Base-by-base conservation (phyloP, 2,113 vertebrate genomes). In the Labrus mixtus region DNA sequence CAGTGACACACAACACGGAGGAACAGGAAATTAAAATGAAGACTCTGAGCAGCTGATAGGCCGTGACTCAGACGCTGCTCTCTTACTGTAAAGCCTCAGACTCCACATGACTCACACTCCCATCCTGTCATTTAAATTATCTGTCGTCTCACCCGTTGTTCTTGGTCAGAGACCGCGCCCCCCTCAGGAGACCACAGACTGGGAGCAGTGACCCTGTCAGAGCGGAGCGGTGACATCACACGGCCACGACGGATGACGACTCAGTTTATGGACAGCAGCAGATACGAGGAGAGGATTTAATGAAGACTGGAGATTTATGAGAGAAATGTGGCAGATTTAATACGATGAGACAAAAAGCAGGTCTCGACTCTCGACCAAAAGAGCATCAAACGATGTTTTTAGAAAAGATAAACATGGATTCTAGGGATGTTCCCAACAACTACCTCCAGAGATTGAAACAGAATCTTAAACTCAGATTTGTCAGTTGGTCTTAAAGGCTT, bases 1-100 rank as follows among this genome's bases (percentile, higher is more conserved):
- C 10, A 25, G n/a, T 3, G 12, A 50, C 48, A 0, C 0, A 16
- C 33, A 33, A 22, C 1, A 29, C 13, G 20, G 37, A 7, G 10
- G 10, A 29, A 39, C 29, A 62, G 55, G 81, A 61, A 75, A 83
- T 66, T 37, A 62, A 73, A 55, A 29, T 2, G 9, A 19, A 23
- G 13, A 17, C 13, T 64, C 43, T 63, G 15, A 41, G 33, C 23
- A 68, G 56, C 8, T 17, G 29, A 36, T 15, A 23, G 6, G 60
- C 17, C 15, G 11, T 9, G 60, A 59, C 56, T 29, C 67, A 45
- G n/a, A 43, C 36, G 15, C 22, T 36, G 51, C 15, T 43, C 16
- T 51, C 22, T 62, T 4, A 53, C 48, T 33, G 53, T 5, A 25
- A 23, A 43, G 29, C 16, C 12, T 50, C 53, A 37, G n/a, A 54